These are phyloP conservation scores for Chironomus tentans DNA, from an alignment of 2,888 invertebrate species.

Conservation along the genomic window DNA sequence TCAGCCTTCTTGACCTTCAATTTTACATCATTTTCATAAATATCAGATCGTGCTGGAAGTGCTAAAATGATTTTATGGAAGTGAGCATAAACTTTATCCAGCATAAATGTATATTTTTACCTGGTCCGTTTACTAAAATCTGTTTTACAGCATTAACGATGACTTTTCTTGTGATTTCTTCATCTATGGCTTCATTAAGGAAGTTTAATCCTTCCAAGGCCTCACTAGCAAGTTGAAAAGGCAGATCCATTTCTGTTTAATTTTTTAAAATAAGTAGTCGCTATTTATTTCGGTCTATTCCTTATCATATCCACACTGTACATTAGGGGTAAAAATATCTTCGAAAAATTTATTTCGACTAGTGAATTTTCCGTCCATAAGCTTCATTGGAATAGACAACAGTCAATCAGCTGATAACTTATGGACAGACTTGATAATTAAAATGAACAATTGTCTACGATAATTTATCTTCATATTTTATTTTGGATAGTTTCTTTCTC, in stretches of 20 bases:
- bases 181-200: constrained; percentile 34
- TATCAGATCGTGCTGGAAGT: constrained; percentile 40
- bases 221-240: too few species aligned
- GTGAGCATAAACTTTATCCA: not conserved
- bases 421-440: too few species aligned
- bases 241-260: too few species aligned
- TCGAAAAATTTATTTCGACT: not conserved
- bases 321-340: not conserved
- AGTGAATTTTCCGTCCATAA: not conserved
- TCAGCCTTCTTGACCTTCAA: constrained; percentile 37
- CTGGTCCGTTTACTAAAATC: constrained; percentile 39
- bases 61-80: constrained; percentile 31
- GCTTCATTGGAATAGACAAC: not conserved
- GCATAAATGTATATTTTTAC: constrained; percentile 32
- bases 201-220: constrained; percentile 37
- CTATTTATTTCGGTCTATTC: too few species aligned
- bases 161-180: constrained; percentile 36
- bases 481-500: not conserved
- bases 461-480: too few species aligned
- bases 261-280: too few species aligned
- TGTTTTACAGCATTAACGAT: constrained; percentile 39
- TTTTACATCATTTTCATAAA: constrained; percentile 36
- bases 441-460: too few species aligned
- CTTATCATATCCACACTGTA: not conserved
- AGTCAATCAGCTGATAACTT: too few species aligned